phyloP scores from a whole-genome alignment of 2,888 invertebrate species.

The Eumacrocentrus americanus region DNA sequence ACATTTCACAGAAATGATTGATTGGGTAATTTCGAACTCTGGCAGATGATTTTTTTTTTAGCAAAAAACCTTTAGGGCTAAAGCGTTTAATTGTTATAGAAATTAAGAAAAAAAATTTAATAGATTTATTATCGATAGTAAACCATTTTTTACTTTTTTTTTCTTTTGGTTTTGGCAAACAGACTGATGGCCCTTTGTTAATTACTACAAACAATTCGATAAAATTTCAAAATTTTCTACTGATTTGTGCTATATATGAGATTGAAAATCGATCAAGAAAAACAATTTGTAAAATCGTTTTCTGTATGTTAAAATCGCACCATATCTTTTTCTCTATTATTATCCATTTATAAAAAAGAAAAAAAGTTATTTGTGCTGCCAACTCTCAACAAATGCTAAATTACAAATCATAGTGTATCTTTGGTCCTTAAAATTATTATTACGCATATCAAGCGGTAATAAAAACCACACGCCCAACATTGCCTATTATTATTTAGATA shows the following conservation, averaged over 20 bases:
- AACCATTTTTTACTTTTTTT: too few relatives aligned
- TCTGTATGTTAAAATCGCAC: neutral
- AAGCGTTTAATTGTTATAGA: neutral
- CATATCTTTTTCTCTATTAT: neutral
- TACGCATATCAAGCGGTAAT: conserved; percentile 27
- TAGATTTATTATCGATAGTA: too few relatives aligned
- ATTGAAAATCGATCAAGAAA: neutral
- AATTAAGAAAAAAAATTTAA: neutral
- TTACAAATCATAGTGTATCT: conserved; percentile 44
- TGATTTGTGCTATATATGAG: neutral
- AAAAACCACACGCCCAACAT: neutral
- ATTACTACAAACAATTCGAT: neutral
- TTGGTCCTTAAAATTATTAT: conserved; percentile 59
- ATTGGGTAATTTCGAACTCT: neutral
- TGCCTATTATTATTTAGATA: conserved; percentile 17
- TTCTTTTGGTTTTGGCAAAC: too few relatives aligned
- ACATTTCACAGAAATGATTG: neutral
- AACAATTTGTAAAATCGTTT: neutral
- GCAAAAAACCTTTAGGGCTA: neutral
- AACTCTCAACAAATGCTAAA: neutral
- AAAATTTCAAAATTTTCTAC: neutral
- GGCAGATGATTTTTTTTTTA: neutral
- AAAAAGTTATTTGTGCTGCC: conserved; percentile 13
- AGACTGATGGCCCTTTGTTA: neutral
- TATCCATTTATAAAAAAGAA: too few relatives aligned